A percentile compares a stretch with the other conserved stretches of the same genome.
Conservation (phyloP, 2,888 invertebrate genomes). For the Plagodis dolabraria region DNA sequence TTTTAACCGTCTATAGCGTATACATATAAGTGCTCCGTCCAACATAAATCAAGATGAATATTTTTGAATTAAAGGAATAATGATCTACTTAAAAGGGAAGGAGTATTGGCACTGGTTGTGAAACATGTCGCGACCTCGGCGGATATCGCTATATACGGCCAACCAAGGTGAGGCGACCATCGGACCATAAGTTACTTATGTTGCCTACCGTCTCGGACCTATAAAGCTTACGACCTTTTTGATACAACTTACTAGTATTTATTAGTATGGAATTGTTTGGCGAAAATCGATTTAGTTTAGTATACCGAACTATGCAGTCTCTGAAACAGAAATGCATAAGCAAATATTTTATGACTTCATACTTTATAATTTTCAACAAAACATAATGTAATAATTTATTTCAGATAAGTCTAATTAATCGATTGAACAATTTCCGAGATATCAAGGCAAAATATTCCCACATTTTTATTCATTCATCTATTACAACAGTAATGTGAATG, state of each 20-base stretch:
- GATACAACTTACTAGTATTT: conserved; percentile 28
- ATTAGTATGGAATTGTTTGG: conserved; percentile 27
- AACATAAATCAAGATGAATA: not conserved
- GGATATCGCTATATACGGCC: conserved; percentile 74
- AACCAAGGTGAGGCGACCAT: conserved; percentile 72
- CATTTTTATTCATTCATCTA: conserved; percentile 42
- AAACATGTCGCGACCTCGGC: conserved; percentile 71
- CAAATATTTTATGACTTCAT: no score
- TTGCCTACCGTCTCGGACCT: conserved; percentile 43
- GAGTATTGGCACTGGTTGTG: conserved; percentile 61
- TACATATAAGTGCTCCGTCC: no score
- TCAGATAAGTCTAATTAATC: conserved; percentile 22
- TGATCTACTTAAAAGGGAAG: conserved; percentile 60
- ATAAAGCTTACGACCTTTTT: conserved; percentile 42
- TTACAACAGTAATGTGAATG: conserved; percentile 33
- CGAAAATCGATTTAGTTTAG: conserved; percentile 9
- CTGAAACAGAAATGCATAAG: no score
- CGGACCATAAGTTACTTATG: conserved; percentile 63
- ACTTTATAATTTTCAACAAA: not conserved
- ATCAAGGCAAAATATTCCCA: conserved; percentile 46
- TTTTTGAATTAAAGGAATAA: conserved; percentile 52
- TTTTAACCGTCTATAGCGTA: no score
- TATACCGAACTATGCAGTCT: no score
- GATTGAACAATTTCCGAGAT: conserved; percentile 35
- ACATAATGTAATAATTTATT: conserved; percentile 30